phyloP scores from a whole-genome alignment of 2,797 vertebrate genomes.

The Bucorvus abyssinicus region DNA sequence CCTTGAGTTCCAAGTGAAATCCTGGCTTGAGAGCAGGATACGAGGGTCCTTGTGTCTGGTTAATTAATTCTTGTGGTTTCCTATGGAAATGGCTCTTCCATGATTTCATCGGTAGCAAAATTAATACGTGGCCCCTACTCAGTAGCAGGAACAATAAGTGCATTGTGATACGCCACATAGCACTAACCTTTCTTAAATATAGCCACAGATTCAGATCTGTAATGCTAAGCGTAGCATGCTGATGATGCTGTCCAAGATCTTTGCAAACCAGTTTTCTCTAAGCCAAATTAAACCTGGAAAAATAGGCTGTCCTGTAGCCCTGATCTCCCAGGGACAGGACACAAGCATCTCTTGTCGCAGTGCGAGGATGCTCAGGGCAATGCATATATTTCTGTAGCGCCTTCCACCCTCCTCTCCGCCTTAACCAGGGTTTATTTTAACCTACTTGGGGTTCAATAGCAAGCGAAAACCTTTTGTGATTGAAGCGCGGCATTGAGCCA shows the following conservation, averaged over 20 bases:
- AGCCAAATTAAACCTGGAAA: not conserved
- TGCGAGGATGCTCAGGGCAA: fast-evolving
- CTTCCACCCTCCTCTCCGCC: not conserved
- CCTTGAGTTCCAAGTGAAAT: conserved; percentile 14
- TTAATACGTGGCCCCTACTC: not conserved
- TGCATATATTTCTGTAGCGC: fast-evolving
- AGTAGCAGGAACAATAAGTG: not conserved
- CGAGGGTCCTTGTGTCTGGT: not conserved
- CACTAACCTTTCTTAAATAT: not conserved
- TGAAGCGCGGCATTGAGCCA: not conserved
- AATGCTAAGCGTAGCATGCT: not conserved
- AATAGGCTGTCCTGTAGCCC: not conserved
- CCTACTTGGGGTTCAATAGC: fast-evolving
- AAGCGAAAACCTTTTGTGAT: not conserved
- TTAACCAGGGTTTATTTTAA: not conserved
- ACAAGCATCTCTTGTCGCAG: not conserved
- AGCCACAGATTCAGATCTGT: not conserved
- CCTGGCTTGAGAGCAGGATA: not conserved
- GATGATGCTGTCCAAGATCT: not conserved
- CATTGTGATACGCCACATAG: not conserved
- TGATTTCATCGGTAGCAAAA: not conserved
- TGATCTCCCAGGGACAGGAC: not conserved
- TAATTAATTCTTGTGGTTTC: conserved; percentile 37
- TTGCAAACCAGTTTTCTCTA: not conserved
- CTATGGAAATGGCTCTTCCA: not conserved